Base-by-base conservation (phyloP, 2,113 vertebrate genomes). In the Pogonocichla stellata region DNA sequence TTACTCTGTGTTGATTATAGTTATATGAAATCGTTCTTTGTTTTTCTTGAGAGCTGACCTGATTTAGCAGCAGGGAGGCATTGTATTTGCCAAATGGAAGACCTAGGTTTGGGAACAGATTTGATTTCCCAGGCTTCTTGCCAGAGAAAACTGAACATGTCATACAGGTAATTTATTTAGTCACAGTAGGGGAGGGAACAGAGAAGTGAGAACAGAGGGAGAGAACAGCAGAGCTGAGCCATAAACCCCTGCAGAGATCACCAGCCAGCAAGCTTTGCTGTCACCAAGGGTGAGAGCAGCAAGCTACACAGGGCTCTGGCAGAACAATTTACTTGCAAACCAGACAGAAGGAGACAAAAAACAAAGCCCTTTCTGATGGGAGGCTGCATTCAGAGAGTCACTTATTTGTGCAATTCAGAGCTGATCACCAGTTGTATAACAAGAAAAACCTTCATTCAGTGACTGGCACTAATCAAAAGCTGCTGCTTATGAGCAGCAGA, bases 121-220 rank as follows among this genome's bases (percentile, higher is more conserved):
- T 94, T 97, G 91, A 97, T 97, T 95, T 97, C 93, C 95, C 74
- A 94, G 95, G 95, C 96, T 96, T 81, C 72, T 94, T 95, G 94
- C 96, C 96, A 96, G 95, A 95, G 79, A 95, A 97, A 96, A 86
- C 86, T 19, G 89, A 96, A 94, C 92, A 91, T 95, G 89, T 97
- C 95, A 97, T 80, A 94, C 93, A 96, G 93, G 96, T 97, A 96
- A 97, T 97, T 97, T 95, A 97, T 96, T 97, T 96, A 95, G 95
- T 94, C 93, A 95, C 93, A 94, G 84, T 64, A 96, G 96, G 95
- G 86, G 80, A 95, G 75, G 84, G 86, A 96, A 93, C 80, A 94
- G 80, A 84, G 66, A 94, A 86, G 58, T 61, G 70, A 75, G 81
- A 95, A 96, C 84, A 96, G 72, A 96, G 92, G 62, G 70, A 93